A percentile compares a stretch with the other conserved stretches of the same genome.
Conservation (phyloP, 2,113 vertebrate species). For the Ciconia maguari region DNA sequence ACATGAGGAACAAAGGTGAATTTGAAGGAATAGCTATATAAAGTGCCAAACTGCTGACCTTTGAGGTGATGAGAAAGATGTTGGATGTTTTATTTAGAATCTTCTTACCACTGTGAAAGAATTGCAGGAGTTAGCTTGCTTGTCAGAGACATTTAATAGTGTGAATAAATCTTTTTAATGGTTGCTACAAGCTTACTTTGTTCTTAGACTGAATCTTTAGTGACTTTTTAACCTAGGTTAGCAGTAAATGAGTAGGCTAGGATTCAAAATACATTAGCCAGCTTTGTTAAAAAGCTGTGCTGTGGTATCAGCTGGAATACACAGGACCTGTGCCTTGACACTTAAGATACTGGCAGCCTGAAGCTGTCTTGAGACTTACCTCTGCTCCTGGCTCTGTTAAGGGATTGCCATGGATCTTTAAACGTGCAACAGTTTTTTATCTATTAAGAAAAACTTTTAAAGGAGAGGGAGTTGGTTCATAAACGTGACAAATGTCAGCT, state of each 20-base stretch:
- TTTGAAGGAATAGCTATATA: neutral
- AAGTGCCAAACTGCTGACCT: neutral
- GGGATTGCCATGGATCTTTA: neutral
- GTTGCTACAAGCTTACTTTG: neutral
- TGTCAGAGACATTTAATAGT: neutral
- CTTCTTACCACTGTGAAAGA: neutral
- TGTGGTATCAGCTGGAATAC: neutral
- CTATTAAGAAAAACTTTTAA: neutral
- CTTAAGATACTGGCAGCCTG: neutral
- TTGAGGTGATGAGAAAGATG: neutral
- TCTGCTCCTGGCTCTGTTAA: neutral
- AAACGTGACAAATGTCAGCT: neutral
- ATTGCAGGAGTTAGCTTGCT: neutral
- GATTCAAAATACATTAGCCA: neutral
- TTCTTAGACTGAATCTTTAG: neutral
- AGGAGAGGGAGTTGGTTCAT: neutral
- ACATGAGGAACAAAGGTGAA: neutral
- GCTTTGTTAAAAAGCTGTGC: neutral
- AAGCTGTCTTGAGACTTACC: neutral
- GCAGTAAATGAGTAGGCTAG: neutral
- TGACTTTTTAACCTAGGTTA: neutral
- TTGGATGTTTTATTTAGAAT: neutral
- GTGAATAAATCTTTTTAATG: neutral
- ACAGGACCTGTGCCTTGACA: neutral
- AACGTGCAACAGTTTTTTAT: neutral